phyloP scores from a whole-genome alignment of 1,140 invertebrate species.

The Acyrthosiphon pisum region DNA sequence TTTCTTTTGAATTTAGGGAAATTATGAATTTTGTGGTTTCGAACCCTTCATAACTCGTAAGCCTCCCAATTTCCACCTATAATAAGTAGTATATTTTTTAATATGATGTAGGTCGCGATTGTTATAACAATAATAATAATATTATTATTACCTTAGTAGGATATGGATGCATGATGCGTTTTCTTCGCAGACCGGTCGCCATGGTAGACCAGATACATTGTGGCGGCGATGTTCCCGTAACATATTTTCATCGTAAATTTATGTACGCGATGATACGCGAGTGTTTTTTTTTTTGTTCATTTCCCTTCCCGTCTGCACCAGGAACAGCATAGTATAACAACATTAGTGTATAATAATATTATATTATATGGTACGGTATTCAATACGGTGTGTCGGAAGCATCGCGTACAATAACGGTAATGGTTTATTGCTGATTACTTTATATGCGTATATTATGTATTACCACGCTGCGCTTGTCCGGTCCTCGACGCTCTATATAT shows the following conservation, averaged over 20 bases:
- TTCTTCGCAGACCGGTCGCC: constrained; percentile 37
- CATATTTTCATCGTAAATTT: constrained; percentile 47
- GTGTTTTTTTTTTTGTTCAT: constrained; percentile 6
- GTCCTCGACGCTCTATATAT: not conserved
- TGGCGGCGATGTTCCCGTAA: constrained; percentile 40
- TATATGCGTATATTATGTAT: not conserved
- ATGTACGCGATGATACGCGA: not conserved
- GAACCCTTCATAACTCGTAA: no score
- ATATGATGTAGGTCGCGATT: not conserved
- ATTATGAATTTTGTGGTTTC: no score
- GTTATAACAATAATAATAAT: constrained; percentile 11
- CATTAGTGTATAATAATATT: not conserved
- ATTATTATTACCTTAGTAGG: not conserved
- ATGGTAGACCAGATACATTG: constrained; percentile 27
- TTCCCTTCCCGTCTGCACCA: not conserved
- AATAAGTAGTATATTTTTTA: not conserved
- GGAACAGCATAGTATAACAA: not conserved
- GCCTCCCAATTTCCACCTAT: no score
- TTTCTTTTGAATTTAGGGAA: no score
- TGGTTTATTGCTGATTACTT: constrained; percentile 17
- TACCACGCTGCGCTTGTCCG: not conserved
- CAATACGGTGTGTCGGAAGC: constrained; percentile 16
- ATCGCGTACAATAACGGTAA: constrained; percentile 46
- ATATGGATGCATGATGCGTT: not conserved
- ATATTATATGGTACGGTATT: constrained; percentile 26